Base-by-base conservation (phyloP, 2,888 invertebrate species). In the Drosophila gaucha region DNA sequence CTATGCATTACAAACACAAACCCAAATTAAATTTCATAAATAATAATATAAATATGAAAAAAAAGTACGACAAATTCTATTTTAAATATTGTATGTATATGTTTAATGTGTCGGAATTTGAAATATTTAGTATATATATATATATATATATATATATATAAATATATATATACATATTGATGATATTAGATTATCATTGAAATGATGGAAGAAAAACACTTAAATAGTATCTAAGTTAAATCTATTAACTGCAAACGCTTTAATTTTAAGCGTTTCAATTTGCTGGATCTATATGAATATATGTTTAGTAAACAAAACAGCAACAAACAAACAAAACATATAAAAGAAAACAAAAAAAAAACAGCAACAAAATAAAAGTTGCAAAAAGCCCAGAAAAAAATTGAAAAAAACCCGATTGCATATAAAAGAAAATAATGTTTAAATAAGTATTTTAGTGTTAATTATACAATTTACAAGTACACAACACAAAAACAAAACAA, bases 361-460 rank as follows among this genome's bases (percentile, higher is more conserved):
- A 67, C 43, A 59, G 57, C 57, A 72, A 68, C 52, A 68, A 71
- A 66, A 44, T 39, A 20, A 68, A 59, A 67, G 14, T 16, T 49
- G 33, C 30, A 38, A 67, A 65, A 74, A 50, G n/a, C 28, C 43
- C 49, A 68, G 35, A 74, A 49, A 71, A 73, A 73, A 79, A 67
- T 57, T 63, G 44, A 56, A 72, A 71, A n/a, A 77, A 72, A 72
- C 78, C 72, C 67, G 65, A 82, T 85, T 82, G 66, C 79, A 87
- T 85, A 82, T 80, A 80, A 43, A 24, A 63, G 39, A 56, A 58
- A 83, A 83, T 77, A 84, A 87, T 86, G 90, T 90, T 90, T 90
- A 79, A 88, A 90, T 90, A 90, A 90, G 90, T 90, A 90, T 90
- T 90, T 90, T 90, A 90, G 90, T 90, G 90, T 90, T 90, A 90